These are phyloP conservation scores for Phalanger gymnotis DNA, from an alignment of 2,797 vertebrate genomes.

Conservation along the genomic window DNA sequence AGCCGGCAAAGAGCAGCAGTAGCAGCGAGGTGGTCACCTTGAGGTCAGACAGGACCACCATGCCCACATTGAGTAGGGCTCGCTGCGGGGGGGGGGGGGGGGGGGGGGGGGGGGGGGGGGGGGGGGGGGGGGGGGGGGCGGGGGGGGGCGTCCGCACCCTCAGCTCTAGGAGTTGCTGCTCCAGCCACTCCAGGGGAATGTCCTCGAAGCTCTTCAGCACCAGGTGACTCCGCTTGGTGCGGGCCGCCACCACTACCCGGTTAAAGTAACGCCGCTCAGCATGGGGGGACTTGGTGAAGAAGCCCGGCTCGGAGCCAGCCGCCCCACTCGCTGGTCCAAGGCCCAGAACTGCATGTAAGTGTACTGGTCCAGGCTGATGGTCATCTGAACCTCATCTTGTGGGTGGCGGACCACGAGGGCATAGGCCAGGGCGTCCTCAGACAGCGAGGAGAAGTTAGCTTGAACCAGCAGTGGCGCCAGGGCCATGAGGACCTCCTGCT, in stretches of 20 bases:
- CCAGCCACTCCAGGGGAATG: slow-evolving; percentile 81
- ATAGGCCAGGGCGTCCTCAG: slow-evolving; percentile 80
- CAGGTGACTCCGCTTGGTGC: slow-evolving; percentile 74
- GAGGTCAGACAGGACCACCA: slow-evolving; percentile 81
- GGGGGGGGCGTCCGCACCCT: slow-evolving; percentile 82
- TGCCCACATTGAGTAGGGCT: slow-evolving; percentile 81
- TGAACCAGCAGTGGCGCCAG: slow-evolving; percentile 81
- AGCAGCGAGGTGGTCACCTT: slow-evolving; percentile 81
- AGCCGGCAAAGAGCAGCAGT: slow-evolving; percentile 77
- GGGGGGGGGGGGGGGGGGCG: too few species aligned
- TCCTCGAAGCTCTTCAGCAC: slow-evolving; percentile 85
- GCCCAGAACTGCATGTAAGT: slow-evolving; percentile 85
- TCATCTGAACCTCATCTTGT: slow-evolving; percentile 83
- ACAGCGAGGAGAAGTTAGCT: slow-evolving; percentile 82
- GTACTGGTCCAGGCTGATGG: slow-evolving; percentile 82
- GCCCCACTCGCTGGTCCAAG: slow-evolving; percentile 80
- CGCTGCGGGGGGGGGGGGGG: slow-evolving; percentile 76
- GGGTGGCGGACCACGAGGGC: slow-evolving; percentile 83
- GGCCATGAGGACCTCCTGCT: slow-evolving; percentile 77
- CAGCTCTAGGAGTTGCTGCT: slow-evolving; percentile 81
- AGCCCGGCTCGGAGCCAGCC: slow-evolving; percentile 72
- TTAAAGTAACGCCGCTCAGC: slow-evolving; percentile 82
- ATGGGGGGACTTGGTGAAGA: slow-evolving; percentile 64
- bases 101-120: too few species aligned
- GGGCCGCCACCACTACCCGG: slow-evolving; percentile 79